These are phyloP conservation scores for Leuciscus idus DNA, from an alignment of 2,113 vertebrate genomes.

Conservation along the genomic window DNA sequence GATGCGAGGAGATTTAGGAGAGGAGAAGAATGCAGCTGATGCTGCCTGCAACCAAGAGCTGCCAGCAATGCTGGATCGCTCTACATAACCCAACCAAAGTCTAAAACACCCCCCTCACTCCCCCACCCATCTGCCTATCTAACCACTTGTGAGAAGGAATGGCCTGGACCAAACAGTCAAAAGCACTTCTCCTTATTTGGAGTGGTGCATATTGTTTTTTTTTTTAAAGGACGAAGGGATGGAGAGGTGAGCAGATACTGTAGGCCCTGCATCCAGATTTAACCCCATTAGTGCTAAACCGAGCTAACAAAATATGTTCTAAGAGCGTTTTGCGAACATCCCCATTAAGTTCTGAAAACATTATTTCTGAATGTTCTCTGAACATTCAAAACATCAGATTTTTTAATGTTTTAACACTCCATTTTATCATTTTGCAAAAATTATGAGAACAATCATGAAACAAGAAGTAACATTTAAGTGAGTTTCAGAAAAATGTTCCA, in stretches of 20 bases:
- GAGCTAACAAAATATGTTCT: too few species aligned
- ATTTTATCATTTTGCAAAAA: too few species aligned
- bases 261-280: conserved; percentile 81
- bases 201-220: conserved; percentile 67
- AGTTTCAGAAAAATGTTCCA: too few species aligned
- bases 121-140: conserved; percentile 61
- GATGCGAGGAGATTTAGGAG: conserved; percentile 19
- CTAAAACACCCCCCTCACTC: conserved; percentile 52
- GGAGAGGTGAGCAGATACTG: conserved; percentile 53
- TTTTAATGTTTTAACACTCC: too few species aligned
- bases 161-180: conserved; percentile 72
- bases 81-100: conserved; percentile 67
- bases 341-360: too few species aligned
- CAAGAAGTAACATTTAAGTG: too few species aligned
- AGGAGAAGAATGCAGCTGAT: conserved; percentile 43
- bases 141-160: conserved; percentile 72
- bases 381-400: too few species aligned
- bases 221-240: conserved; percentile 62
- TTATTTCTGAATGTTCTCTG: too few species aligned
- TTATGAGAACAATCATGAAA: too few species aligned
- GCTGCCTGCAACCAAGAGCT: conserved; percentile 64
- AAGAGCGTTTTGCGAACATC: too few species aligned
- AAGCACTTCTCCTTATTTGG: conserved; percentile 91
- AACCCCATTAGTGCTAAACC: conserved; percentile 62
- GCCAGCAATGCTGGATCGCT: conserved; percentile 69